Base-by-base conservation (phyloP, 2,113 vertebrate genomes). In the Gallinago media region DNA sequence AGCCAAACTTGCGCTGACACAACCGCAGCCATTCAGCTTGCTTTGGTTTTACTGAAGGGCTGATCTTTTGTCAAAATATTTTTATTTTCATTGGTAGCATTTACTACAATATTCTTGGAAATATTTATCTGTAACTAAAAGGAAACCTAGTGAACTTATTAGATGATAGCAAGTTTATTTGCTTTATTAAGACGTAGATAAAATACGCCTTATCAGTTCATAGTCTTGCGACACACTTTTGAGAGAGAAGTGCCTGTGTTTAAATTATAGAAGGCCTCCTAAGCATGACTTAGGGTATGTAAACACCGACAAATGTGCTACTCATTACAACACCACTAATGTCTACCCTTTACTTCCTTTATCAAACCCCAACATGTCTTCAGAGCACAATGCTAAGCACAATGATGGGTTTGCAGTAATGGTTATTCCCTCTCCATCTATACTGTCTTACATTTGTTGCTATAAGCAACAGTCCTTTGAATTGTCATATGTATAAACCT, bases 381-480 rank as follows among this genome's bases (percentile, higher is more conserved):
- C 61, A 70, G 76, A 93, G 71, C 14, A 42, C 40, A 42, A 42
- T 67, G 34, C 42, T 56, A 65, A 77, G 70, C 32, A 52, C 67
- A 61, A 11, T 34, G 59, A 52, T 63, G 4, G 0, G 36, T 50
- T 82, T 81, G 58, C 76, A 82, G 73, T 67, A 84, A 42, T 52
- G 36, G 16, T 63, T 71, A 29, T 82, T 65, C 38, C 42, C 15
- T 50, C 52, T 91, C 68, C 61, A 59, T 88, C 83, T 86, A 42
- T 61, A 59, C 83, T 77, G 25, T 62, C 56, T 71, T 78, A 25
- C 68, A 87, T 84, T 85, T 95, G 92, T 94, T 90, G 75, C 75
- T 83, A 85, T 90, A 95, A 97, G 91, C 82, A 92, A 85, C 88
- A 83, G 67, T 66, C 40, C 12, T 92, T 84, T 85, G 81, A 84